These are phyloP conservation scores for Aspidiotus rigidus DNA, from an alignment of 2,888 invertebrate species.

Conservation along the genomic window DNA sequence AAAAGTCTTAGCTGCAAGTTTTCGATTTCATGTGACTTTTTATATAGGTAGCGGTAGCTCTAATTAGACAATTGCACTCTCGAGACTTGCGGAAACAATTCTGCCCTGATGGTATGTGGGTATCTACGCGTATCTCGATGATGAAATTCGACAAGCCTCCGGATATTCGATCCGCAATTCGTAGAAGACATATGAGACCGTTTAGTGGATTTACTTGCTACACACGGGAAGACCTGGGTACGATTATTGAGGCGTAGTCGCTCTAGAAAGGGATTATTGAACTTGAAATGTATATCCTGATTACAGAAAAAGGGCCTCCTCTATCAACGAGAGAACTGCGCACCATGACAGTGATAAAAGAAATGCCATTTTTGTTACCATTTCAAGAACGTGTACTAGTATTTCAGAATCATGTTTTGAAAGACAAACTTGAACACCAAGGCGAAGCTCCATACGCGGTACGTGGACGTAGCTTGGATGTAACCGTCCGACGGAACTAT, in stretches of 20 bases:
- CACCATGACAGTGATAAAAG: conserved; percentile 75
- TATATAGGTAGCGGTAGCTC: conserved; percentile 57
- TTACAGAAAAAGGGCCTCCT: conserved; percentile 66
- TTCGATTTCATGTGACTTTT: background rate
- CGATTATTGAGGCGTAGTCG: conserved; percentile 39
- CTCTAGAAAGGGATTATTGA: too few relatives aligned
- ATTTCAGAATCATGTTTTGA: conserved; percentile 60
- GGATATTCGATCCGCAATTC: conserved; percentile 37
- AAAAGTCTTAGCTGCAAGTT: too few relatives aligned
- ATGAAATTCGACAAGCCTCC: conserved; percentile 43
- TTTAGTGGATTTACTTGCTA: conserved; percentile 51
- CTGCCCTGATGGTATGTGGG: conserved; percentile 63
- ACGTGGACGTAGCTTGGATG: conserved; percentile 63
- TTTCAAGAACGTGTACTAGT: conserved; percentile 83
- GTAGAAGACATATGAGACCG: conserved; percentile 44
- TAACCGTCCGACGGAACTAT: conserved; percentile 76
- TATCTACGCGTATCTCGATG: conserved; percentile 43
- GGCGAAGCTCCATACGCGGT: conserved; percentile 65
- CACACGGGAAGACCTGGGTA: conserved; percentile 49
- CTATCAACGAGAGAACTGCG: conserved; percentile 79
- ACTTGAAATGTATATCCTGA: too few relatives aligned
- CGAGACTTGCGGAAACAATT: conserved; percentile 75
- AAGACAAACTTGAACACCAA: conserved; percentile 62
- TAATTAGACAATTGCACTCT: conserved; percentile 71
- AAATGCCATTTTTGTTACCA: conserved; percentile 88